phyloP scores from a whole-genome alignment of 2,888 invertebrate genomes.

The Luffia ferchaultella region DNA sequence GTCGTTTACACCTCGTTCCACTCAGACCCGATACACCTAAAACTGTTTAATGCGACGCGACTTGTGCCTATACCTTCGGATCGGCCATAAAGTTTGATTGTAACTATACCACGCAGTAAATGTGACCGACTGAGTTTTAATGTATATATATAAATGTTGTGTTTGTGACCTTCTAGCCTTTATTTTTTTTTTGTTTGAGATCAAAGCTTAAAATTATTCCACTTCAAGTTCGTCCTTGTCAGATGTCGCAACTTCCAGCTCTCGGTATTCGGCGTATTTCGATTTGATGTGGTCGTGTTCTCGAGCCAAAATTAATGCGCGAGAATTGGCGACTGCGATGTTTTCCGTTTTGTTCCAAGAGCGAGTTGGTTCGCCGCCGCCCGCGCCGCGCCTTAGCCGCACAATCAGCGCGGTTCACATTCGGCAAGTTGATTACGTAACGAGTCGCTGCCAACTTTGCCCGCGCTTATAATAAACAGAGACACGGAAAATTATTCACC shows the following conservation, averaged over 20 bases:
- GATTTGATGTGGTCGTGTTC: too few species aligned
- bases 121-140: too few species aligned
- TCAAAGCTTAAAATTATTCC: not conserved
- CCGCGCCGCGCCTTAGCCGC: too few species aligned
- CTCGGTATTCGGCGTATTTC: not conserved
- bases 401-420: constrained; percentile 7
- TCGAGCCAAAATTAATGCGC: not conserved
- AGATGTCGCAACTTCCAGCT: not conserved
- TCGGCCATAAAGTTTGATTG: too few species aligned
- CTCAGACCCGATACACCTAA: too few species aligned
- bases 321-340: not conserved
- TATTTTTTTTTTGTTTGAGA: too few species aligned
- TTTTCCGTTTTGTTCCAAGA: not conserved
- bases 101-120: too few species aligned
- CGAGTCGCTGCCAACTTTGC: constrained; percentile 44
- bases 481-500: constrained; percentile 61
- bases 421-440: constrained; percentile 37
- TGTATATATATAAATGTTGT: too few species aligned
- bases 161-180: too few species aligned
- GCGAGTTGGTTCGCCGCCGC: not conserved
- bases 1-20: too few species aligned
- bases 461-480: constrained; percentile 60
- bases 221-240: not conserved
- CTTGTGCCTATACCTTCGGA: too few species aligned
- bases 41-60: too few species aligned